Percentiles rank a stretch among this genome's conserved stretches.
Evolutionary conservation across 2,797 vertebrate species (phyloP).

Genomic region (Amblyopsis hoosieri): DNA sequence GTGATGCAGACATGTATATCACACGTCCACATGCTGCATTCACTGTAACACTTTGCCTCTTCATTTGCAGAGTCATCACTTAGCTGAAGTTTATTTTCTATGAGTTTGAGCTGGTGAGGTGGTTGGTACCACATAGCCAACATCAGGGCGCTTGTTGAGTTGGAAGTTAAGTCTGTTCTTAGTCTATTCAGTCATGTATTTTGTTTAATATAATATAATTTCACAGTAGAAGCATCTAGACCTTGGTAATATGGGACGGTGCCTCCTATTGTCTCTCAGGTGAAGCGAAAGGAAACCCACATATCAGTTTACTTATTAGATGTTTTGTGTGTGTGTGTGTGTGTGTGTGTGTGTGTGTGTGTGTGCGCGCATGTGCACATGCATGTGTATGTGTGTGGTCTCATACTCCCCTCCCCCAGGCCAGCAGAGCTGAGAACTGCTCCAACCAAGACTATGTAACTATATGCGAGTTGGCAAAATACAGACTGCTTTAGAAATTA

Average conservation of each 20-base stretch:
- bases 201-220: slow-evolving; percentile 11
- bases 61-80: background rate
- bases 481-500: slow-evolving; percentile 50
- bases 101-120: background rate
- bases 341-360: too few relatives aligned
- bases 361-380: background rate
- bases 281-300: slow-evolving; percentile 38
- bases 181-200: slow-evolving; percentile 13
- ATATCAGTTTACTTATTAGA: slow-evolving; percentile 49
- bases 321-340: background rate
- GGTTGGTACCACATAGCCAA: background rate
- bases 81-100: background rate
- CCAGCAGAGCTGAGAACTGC: slow-evolving; percentile 47
- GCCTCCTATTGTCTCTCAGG: slow-evolving; percentile 17
- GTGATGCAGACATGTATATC: background rate
- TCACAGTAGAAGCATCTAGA: slow-evolving; percentile 9
- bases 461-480: slow-evolving; percentile 47
- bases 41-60: background rate
- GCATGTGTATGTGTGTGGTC: slow-evolving; percentile 68
- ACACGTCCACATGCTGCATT: background rate
- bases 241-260: slow-evolving; percentile 3
- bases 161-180: slow-evolving; percentile 12
- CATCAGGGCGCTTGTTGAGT: background rate
- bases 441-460: slow-evolving; percentile 48
- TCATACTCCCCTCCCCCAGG: slow-evolving; percentile 56